Conservation (phyloP, 2,888 invertebrate genomes). For the Drosophila fungiperda region DNA sequence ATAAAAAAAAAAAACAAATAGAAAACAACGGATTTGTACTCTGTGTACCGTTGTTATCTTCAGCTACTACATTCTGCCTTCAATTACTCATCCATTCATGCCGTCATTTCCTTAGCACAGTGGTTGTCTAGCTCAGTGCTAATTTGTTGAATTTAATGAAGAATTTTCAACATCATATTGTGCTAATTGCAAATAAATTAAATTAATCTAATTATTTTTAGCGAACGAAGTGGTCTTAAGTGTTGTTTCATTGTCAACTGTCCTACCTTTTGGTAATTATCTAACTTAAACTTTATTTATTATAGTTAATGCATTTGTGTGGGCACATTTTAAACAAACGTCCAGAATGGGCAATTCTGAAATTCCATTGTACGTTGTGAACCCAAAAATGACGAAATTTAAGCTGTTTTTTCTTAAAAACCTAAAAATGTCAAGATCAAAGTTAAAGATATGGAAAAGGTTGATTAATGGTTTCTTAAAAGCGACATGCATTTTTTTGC, state of each 20-base stretch:
- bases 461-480: constrained; percentile 53
- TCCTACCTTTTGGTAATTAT: constrained; percentile 3
- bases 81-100: constrained; percentile 75
- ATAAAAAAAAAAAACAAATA: constrained; percentile 29
- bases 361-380: constrained; percentile 23
- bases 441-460: constrained; percentile 39
- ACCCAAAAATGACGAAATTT: constrained; percentile 35
- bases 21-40: constrained; percentile 28
- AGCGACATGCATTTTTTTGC: constrained; percentile 27
- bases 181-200: constrained; percentile 51
- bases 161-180: constrained; percentile 43
- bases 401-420: constrained; percentile 22
- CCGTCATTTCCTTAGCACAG: constrained; percentile 50
- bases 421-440: constrained; percentile 67
- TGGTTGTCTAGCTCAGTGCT: constrained; percentile 37
- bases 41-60: constrained; percentile 20
- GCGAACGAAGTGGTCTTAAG: constrained; percentile 30
- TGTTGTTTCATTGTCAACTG: constrained; percentile 10
- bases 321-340: constrained; percentile 6
- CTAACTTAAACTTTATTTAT: constrained; percentile 7
- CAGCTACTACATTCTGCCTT: constrained; percentile 32
- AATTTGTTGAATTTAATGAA: constrained; percentile 70
- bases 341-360: constrained; percentile 7
- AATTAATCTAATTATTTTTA: constrained; percentile 52
- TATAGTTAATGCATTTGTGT: neutral